Conservation (phyloP, 2,797 vertebrate genomes). For the Pseudomugil tenellus region DNA sequence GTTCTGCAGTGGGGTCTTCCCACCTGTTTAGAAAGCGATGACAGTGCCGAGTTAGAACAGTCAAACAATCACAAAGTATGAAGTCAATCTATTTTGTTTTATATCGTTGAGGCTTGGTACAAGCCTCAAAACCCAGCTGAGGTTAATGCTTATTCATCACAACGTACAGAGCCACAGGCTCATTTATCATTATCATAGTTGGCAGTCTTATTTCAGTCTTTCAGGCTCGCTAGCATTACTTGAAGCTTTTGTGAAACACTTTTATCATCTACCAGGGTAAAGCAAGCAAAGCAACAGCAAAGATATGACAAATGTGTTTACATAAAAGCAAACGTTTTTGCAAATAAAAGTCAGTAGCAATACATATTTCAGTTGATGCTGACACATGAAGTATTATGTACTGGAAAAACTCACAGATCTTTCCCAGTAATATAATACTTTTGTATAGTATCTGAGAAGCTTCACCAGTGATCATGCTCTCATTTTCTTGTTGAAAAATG, state of each 20-base stretch:
- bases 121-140: neutral
- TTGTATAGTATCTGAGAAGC: neutral
- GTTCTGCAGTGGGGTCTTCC: conserved; percentile 95
- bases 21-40: conserved; percentile 79
- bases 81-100: neutral
- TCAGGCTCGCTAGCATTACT: conserved; percentile 1
- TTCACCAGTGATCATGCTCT: neutral
- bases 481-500: neutral
- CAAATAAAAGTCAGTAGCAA: neutral
- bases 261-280: conserved; percentile 3
- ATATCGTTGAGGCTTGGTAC: neutral
- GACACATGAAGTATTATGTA: neutral
- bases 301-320: neutral
- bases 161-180: conserved; percentile 6
- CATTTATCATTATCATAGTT: conserved; percentile 12
- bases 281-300: neutral
- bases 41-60: neutral
- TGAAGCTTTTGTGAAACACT: conserved; percentile 13
- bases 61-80: neutral
- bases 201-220: neutral
- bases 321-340: neutral
- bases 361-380: conserved; percentile 1
- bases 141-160: neutral
- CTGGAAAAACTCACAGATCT: neutral
- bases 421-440: neutral